Evolutionary conservation across 2,797 vertebrate genomes (phyloP).

Genomic region (Sparidentex hasta): DNA sequence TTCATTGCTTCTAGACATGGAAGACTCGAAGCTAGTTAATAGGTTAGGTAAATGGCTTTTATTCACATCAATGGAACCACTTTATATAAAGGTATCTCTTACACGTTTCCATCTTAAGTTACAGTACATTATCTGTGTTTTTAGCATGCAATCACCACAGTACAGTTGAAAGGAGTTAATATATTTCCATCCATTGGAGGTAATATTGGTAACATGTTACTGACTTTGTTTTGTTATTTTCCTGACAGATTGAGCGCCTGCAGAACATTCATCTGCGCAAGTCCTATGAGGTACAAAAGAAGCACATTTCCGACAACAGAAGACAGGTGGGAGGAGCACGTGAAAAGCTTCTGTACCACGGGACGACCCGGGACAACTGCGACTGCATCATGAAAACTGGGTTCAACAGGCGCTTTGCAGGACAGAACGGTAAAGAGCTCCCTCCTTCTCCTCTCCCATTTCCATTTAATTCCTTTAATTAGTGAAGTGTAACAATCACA

Average conservation of each 20-base stretch:
- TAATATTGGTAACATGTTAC: accelerated
- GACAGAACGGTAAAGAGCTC: conserved; percentile 77
- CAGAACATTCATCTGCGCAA: conserved; percentile 77
- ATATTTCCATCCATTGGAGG: background rate
- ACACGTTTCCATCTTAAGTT: too few relatives aligned
- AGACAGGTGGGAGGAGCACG: background rate
- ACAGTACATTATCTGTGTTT: too few relatives aligned
- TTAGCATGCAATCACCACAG: background rate
- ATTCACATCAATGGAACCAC: too few relatives aligned
- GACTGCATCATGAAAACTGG: conserved; percentile 70
- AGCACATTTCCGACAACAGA: conserved; percentile 68
- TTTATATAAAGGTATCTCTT: too few relatives aligned
- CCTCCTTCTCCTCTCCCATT: too few relatives aligned
- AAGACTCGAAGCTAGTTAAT: too few relatives aligned
- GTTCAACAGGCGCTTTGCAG: conserved; percentile 78
- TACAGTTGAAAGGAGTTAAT: background rate
- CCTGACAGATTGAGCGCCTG: conserved; percentile 75
- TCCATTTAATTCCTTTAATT: too few relatives aligned
- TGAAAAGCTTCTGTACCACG: conserved; percentile 79
- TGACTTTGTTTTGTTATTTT: background rate
- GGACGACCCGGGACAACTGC: conserved; percentile 67
- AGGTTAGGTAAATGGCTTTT: too few relatives aligned
- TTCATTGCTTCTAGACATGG: background rate
- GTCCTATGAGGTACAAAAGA: conserved; percentile 69
- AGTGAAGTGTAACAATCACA: too few relatives aligned